A percentile compares a stretch with the other conserved stretches of the same genome.
Conservation (phyloP, 2,888 invertebrate species). For the Stenodera caucasica region DNA sequence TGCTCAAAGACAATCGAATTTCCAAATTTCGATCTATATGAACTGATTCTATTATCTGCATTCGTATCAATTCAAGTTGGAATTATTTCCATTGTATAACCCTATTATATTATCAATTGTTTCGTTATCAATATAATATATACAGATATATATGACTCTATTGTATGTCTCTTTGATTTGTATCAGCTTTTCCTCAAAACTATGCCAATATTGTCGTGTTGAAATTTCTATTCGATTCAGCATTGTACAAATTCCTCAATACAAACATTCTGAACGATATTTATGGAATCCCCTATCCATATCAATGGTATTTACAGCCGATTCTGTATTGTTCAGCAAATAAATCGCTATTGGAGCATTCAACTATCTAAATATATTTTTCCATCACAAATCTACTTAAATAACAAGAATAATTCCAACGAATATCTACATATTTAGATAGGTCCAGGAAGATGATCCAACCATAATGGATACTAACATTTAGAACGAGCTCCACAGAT, state of each 20-base stretch:
- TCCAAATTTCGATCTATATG: slow-evolving; percentile 1
- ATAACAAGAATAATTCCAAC: slow-evolving; percentile 14
- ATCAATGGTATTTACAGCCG: slow-evolving; percentile 20
- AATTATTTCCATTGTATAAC: slow-evolving; percentile 15
- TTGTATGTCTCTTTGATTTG: slow-evolving; percentile 41
- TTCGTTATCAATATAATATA: slow-evolving; percentile 5
- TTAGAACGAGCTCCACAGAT: slow-evolving; percentile 25
- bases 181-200: slow-evolving; percentile 41
- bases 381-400: not conserved
- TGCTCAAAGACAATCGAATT: slow-evolving; percentile 8
- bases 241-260: slow-evolving; percentile 35
- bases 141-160: slow-evolving; percentile 24
- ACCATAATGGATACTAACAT: slow-evolving; percentile 12
- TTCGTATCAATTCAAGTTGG: not conserved
- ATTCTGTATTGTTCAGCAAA: slow-evolving; percentile 22
- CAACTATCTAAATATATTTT: slow-evolving; percentile 4
- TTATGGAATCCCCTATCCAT: slow-evolving; percentile 33
- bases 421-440: too few relatives aligned
- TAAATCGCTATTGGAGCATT: slow-evolving; percentile 15
- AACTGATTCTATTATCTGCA: slow-evolving; percentile 10
- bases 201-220: slow-evolving; percentile 43
- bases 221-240: slow-evolving; percentile 37
- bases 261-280: slow-evolving; percentile 31
- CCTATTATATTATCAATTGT: slow-evolving; percentile 10
- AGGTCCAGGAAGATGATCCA: slow-evolving; percentile 3